phyloP scores from a whole-genome alignment of 2,797 vertebrate species.

The Hirundo rustica region DNA sequence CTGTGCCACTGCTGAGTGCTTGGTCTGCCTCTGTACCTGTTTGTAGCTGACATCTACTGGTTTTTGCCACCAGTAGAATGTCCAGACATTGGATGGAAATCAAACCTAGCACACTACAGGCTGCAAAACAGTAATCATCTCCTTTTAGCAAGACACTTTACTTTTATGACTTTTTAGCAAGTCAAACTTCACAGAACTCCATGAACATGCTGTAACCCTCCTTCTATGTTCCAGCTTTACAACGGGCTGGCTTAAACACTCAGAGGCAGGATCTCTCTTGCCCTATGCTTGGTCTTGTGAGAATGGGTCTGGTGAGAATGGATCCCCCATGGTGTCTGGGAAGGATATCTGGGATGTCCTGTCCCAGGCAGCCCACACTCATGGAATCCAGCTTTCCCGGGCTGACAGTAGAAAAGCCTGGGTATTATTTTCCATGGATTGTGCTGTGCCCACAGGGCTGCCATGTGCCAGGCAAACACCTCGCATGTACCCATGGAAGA shows the following conservation, averaged over 20 bases:
- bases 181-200: background rate
- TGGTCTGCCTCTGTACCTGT: background rate
- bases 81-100: background rate
- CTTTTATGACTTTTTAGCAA: background rate
- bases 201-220: background rate
- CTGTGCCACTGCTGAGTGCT: background rate
- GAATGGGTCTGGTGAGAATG: background rate
- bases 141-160: background rate
- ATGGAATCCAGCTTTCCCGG: background rate
- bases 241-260: accelerated
- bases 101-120: background rate
- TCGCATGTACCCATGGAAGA: background rate
- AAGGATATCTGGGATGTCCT: background rate
- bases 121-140: background rate
- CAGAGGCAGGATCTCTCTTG: background rate
- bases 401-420: background rate
- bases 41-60: background rate
- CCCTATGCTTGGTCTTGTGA: background rate
- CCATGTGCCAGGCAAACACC: background rate
- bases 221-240: background rate
- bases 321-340: background rate
- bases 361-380: no score
- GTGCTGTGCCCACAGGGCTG: background rate
- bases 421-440: background rate
- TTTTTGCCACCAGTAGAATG: background rate